Conservation (phyloP, 2,797 vertebrate genomes). For the Anabas testudineus region DNA sequence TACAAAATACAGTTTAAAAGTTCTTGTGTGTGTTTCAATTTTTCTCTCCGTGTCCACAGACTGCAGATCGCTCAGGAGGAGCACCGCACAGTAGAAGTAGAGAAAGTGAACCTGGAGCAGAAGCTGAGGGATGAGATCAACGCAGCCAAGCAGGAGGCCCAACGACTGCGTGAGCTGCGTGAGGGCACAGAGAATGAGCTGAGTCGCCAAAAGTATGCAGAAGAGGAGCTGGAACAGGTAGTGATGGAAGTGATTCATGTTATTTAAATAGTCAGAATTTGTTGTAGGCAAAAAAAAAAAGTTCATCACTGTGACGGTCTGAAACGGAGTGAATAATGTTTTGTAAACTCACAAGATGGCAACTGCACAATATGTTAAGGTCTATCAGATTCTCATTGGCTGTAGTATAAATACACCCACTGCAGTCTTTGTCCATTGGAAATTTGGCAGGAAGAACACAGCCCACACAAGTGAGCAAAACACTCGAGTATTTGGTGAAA, state of each 20-base stretch:
- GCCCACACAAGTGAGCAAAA: conserved; percentile 55
- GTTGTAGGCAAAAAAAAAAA: no score
- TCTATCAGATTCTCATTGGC: conserved; percentile 41
- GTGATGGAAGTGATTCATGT: background rate
- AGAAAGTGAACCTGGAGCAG: conserved; percentile 98
- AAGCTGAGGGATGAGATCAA: conserved; percentile 97
- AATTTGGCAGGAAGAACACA: conserved; percentile 53
- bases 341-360: conserved; percentile 27
- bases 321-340: conserved; percentile 2
- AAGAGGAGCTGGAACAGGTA: conserved; percentile 97
- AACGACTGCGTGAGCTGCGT: conserved; percentile 91
- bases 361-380: conserved; percentile 51
- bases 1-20: no score
- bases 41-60: conserved; percentile 71
- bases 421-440: conserved; percentile 52
- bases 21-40: background rate
- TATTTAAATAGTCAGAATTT: background rate
- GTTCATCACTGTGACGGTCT: background rate
- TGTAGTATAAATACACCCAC: conserved; percentile 66
- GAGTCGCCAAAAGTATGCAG: conserved; percentile 95
- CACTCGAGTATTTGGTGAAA: conserved; percentile 36
- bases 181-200: conserved; percentile 97
- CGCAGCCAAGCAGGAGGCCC: conserved; percentile 96
- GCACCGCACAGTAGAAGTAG: conserved; percentile 95
- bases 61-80: conserved; percentile 98